Evolutionary conservation across 2,888 invertebrate genomes (phyloP).

Genomic region (Anticlea derivata): DNA sequence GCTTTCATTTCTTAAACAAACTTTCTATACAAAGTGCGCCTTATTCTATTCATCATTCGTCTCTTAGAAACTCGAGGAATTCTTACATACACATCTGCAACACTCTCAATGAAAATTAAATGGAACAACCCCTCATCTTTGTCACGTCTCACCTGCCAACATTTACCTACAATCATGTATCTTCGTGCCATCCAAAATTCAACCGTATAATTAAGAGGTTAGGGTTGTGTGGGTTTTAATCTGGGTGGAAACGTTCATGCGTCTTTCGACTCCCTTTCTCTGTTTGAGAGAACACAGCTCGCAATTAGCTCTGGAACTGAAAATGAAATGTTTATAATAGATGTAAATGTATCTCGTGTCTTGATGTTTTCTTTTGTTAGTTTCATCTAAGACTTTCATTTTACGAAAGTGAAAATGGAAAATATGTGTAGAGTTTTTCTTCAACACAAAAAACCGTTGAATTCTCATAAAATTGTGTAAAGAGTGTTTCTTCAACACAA

Average conservation of each 20-base stretch:
- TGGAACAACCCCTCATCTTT: slow-evolving; percentile 65
- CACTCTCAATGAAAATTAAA: slow-evolving; percentile 73
- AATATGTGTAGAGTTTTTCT: too few species aligned
- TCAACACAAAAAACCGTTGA: too few species aligned
- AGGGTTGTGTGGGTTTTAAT: neutral
- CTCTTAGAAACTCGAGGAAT: slow-evolving; percentile 17
- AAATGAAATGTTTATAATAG: slow-evolving; percentile 50
- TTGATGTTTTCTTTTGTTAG: slow-evolving; percentile 28
- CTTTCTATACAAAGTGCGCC: neutral
- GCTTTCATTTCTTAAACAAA: slow-evolving; percentile 1
- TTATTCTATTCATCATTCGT: slow-evolving; percentile 17
- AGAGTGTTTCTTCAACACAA: too few species aligned
- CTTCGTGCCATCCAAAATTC: slow-evolving; percentile 28
- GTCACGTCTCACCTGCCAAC: slow-evolving; percentile 50
- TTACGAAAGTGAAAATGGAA: slow-evolving; percentile 7
- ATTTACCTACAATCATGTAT: neutral
- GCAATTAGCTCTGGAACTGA: slow-evolving; percentile 65
- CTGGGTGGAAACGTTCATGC: slow-evolving; percentile 16
- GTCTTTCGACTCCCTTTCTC: slow-evolving; percentile 54
- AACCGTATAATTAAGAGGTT: slow-evolving; percentile 29
- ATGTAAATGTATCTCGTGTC: slow-evolving; percentile 46
- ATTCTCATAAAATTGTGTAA: too few species aligned
- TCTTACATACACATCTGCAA: slow-evolving; percentile 31
- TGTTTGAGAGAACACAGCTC: slow-evolving; percentile 59
- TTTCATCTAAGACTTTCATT: slow-evolving; percentile 17